Conservation (phyloP, 2,888 invertebrate species). For the Craniophora ligustri region DNA sequence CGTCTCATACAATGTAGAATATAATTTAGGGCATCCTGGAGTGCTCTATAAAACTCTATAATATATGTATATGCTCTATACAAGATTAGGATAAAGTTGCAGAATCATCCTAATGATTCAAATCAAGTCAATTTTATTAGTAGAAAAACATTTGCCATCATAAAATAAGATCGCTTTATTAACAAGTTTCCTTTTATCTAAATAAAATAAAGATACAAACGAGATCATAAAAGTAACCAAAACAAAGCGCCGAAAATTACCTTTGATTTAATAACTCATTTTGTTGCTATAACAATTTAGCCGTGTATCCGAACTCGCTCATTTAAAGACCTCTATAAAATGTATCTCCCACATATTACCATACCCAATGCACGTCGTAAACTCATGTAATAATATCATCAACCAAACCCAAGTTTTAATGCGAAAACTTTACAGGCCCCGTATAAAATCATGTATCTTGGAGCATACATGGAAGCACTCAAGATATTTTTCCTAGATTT, state of each 20-base stretch:
- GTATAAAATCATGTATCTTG: slow-evolving; percentile 30
- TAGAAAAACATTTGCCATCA: background rate
- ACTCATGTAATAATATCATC: slow-evolving; percentile 35
- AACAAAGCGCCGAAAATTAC: background rate
- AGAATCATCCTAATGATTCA: background rate
- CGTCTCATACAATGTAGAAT: too few species aligned
- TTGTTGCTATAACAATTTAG: slow-evolving; percentile 17
- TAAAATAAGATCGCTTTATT: background rate
- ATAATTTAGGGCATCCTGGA: too few species aligned
- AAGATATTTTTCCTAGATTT: slow-evolving; percentile 34
- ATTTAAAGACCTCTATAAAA: slow-evolving; percentile 36
- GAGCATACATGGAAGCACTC: slow-evolving; percentile 18
- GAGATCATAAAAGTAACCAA: background rate
- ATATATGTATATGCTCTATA: too few species aligned
- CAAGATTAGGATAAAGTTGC: too few species aligned
- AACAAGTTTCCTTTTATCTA: background rate
- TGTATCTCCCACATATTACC: slow-evolving; percentile 27
- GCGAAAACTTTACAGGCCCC: slow-evolving; percentile 47
- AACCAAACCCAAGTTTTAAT: slow-evolving; percentile 47
- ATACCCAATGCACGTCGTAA: slow-evolving; percentile 27
- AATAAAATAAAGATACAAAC: background rate
- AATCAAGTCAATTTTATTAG: too few species aligned
- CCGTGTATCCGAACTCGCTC: slow-evolving; percentile 12
- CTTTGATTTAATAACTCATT: background rate
- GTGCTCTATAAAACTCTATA: too few species aligned